Base-by-base conservation (phyloP, 1,140 invertebrate genomes). In the Thaumetopoea pityocampa region DNA sequence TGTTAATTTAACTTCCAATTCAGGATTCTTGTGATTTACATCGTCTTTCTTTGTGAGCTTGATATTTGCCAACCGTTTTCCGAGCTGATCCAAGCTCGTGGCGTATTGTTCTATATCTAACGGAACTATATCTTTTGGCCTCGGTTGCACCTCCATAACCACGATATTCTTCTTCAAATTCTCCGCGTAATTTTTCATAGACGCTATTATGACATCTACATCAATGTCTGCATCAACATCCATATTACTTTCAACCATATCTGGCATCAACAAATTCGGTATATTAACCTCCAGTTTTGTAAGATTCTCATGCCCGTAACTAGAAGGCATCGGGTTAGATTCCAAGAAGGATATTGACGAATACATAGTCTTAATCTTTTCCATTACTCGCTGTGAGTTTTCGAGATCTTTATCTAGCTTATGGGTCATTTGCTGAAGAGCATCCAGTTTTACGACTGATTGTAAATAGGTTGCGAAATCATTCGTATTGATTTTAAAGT, bases 311-410 rank as follows among this genome's bases (percentile, higher is more conserved):
- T 66, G 60, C n/a, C 10, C 50, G 43, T 5, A 59, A 10, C 2
- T 17, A 44, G 12, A 36, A 47, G 7, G 34, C 28, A 0, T 49
- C 36, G 3, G 33, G 28, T 16, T 35, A 11, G 37, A 47, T 7
- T 54, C 38, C 4, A 32, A 24, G 4, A 49, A 57, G 9, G 73
- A 68, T 29, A 74, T 57, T 11, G 41, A 52, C 19, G 65, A 43
- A 40, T 72, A 66, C 11, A 83, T 60, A 6, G 43, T 50, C 50
- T 64, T 68, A 10, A 83, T 77, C 35, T 83, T 61, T 10, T 41
- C 51, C 67, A 83, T 70, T 19, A 74, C 48, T 11, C 46, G 54
- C 45, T 80, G 70, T 2, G 78, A 83, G 18, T 77, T 72, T 11
- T 60, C 58, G 10, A 83, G 48, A 40, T 80, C 73, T 40, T 61